phyloP scores from a whole-genome alignment of 2,888 invertebrate genomes.

The Tipula unca region DNA sequence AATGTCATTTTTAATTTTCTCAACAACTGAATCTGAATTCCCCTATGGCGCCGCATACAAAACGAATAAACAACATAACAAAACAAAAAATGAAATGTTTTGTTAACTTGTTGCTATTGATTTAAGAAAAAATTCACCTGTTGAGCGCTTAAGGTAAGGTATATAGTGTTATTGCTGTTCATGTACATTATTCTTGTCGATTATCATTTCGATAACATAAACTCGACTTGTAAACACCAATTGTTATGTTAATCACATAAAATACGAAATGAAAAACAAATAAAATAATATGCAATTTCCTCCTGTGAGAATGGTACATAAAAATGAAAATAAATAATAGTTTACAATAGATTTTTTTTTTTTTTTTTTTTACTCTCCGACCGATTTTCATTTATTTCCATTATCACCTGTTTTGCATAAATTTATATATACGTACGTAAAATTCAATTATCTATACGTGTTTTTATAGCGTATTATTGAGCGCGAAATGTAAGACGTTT shows the following conservation, averaged over 20 bases:
- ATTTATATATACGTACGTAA: neutral
- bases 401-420: slow-evolving; percentile 3
- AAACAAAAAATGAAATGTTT: neutral
- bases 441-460: neutral
- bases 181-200: neutral
- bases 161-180: neutral
- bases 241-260: neutral
- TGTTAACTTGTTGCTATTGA: neutral
- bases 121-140: neutral
- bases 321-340: neutral
- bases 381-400: neutral
- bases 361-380: neutral
- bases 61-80: neutral
- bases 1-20: neutral
- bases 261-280: neutral
- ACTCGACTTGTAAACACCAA: neutral
- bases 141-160: neutral
- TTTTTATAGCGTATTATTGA: neutral
- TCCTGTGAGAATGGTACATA: neutral
- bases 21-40: neutral
- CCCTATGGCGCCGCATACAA: neutral
- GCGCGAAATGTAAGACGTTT: neutral
- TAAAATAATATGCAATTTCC: neutral
- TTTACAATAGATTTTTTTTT: neutral
- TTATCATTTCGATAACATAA: neutral